phyloP scores from a whole-genome alignment of 2,888 invertebrate species.

The Athalia rosae region DNA sequence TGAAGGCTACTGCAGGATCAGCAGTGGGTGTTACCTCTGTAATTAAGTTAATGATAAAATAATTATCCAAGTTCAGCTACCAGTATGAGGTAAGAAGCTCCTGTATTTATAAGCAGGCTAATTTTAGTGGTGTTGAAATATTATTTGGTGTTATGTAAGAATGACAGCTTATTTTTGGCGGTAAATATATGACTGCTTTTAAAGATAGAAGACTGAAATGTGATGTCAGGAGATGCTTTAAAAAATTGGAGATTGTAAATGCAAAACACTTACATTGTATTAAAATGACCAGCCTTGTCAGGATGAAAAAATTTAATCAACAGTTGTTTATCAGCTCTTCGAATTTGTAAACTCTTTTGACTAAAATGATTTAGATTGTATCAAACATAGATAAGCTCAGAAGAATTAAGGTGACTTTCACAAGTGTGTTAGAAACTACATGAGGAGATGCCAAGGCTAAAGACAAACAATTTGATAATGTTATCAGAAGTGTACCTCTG shows the following conservation, averaged over 20 bases:
- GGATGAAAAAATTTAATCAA: no score
- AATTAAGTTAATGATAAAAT: constrained; percentile 50
- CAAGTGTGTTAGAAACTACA: no score
- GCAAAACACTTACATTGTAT: background rate
- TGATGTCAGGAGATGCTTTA: background rate
- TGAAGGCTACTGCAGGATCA: constrained; percentile 94
- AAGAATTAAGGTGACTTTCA: no score
- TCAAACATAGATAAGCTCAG: no score
- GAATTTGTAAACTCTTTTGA: background rate
- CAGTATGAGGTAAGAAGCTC: background rate
- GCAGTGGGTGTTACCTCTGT: constrained; percentile 88
- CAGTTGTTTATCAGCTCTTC: background rate
- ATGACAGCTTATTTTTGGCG: constrained; percentile 14
- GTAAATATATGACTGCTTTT: background rate
- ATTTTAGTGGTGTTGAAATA: constrained; percentile 27
- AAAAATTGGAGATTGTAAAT: constrained; percentile 4
- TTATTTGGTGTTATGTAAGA: constrained; percentile 22
- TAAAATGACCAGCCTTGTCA: background rate
- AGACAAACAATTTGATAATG: background rate
- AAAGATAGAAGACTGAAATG: background rate
- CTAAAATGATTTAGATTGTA: no score
- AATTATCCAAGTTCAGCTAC: background rate
- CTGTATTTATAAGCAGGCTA: constrained; percentile 33
- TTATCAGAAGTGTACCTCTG: constrained; percentile 74
- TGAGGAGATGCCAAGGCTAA: no score